Evolutionary conservation across 1,140 invertebrate genomes (phyloP), one percentile per base, ranked within the genome.

Genomic region (Drosophila auraria): DNA sequence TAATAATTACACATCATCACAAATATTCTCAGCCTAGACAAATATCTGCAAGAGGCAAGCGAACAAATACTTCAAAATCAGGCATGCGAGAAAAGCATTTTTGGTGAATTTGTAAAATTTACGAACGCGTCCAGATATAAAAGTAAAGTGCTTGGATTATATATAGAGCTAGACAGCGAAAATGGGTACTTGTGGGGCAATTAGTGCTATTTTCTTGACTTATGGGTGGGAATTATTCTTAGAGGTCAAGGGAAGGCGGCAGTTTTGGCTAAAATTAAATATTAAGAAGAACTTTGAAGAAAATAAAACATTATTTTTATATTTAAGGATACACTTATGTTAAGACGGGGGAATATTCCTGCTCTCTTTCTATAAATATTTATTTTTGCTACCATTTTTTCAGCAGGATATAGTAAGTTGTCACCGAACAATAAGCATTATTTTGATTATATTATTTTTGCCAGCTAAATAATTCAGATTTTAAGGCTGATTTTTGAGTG

Each of bases 11-110:
- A 69, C 56, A 68, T 57, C 27, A 61, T 68, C 30, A 30, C 47
- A 65, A 84, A 73, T 84, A 80, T 78, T 83, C 83, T 14, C 40
- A 45, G 47, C 49, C 69, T 40, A 73, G 77, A 84, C 77, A 77
- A 83, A 83, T 83, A 71, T 72, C 53, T 61, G 57, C 36, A 11
- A 71, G 33, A 61, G 60, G 44, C 20, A 36, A 56, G 33, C 23
- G 20, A n/a, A 33, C 33, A 51, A 76, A 81, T 75, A 69, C 66
- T 70, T 64, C n/a, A 20, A 5, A 27, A 25, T 23, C 61, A 63
- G 30, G 57, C 78, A 71, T 77, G 71, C 66, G 66, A 47, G 53
- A 83, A 66, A 47, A 72, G 58, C 47, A 76, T 61, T 60, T 69
- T 68, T 23, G 38, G n/a, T n/a, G 15, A 36, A 61, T 44, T 62